Percentiles rank a stretch among this genome's conserved stretches.
Evolutionary conservation across 1,140 invertebrate genomes (phyloP).

Genomic region (Papilio aristodemus): DNA sequence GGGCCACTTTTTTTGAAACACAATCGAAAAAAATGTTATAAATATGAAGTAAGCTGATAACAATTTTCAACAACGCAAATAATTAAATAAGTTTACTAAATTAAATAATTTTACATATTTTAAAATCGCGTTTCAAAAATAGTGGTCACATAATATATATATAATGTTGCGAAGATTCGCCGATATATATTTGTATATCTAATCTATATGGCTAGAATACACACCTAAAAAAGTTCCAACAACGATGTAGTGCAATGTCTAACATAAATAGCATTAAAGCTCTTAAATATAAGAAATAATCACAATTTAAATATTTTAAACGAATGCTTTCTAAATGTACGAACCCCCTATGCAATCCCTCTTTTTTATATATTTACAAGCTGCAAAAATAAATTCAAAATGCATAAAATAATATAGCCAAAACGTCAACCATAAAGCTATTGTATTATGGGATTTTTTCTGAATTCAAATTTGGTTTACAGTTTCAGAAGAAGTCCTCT

Average conservation of each 20-base stretch:
- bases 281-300: slow-evolving; percentile 33
- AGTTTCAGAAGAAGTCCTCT: too few relatives aligned
- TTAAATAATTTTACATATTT: too few relatives aligned
- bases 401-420: too few relatives aligned
- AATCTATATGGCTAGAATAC: slow-evolving; percentile 35
- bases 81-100: slow-evolving; percentile 24
- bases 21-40: slow-evolving; percentile 36
- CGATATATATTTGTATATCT: slow-evolving; percentile 32
- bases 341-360: too few relatives aligned
- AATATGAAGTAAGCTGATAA: slow-evolving; percentile 14
- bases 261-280: slow-evolving; percentile 31
- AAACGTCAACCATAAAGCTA: too few relatives aligned
- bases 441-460: background rate
- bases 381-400: too few relatives aligned
- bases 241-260: slow-evolving; percentile 43
- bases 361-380: too few relatives aligned
- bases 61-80: too few relatives aligned
- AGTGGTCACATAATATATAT: slow-evolving; percentile 20
- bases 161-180: slow-evolving; percentile 15
- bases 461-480: slow-evolving; percentile 10
- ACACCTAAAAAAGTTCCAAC: slow-evolving; percentile 43
- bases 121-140: slow-evolving; percentile 42
- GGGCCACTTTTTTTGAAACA: slow-evolving; percentile 57
- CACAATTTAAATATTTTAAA: slow-evolving; percentile 27
- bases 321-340: too few relatives aligned